Base-by-base conservation (phyloP, 2,113 vertebrate species). In the Anarrhichthys ocellatus region DNA sequence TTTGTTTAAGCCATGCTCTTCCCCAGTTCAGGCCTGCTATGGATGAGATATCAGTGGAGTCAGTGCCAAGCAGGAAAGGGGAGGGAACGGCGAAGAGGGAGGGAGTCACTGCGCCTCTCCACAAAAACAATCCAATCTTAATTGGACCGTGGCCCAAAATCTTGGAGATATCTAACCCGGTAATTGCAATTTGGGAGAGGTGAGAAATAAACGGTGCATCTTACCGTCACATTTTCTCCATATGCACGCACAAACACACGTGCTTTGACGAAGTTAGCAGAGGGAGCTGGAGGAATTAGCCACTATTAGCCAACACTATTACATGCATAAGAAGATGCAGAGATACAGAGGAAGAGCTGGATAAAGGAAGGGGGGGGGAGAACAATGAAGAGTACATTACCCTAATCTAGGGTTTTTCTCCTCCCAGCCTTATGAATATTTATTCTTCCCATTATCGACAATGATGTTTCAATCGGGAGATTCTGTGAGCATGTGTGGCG, bases 371-470 rank as follows among this genome's bases (percentile, higher is more conserved):
- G 24, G 61, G 24, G 61, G 78, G 56, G 77, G 73, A 74, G 78
- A 79, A 87, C 86, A 92, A 93, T 92, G 85, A 85, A 76, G 70
- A 68, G 72, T 80, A 65, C 87, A 92, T 94, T 91, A 88, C 70
- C 78, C 77, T 87, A 93, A 92, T 91, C 87, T 86, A 77, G 84
- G 80, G 73, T 76, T 88, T 90, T 72, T 85, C 76, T 82, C 66
- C 73, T 83, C 77, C 82, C 81, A 73, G 81, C 52, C 88, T 92
- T 88, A 93, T 93, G 92, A 93, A 94, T 94, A 94, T 94, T 89
- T 90, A 93, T 94, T 70, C 85, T 68, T 70, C 88, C 76, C 84
- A 89, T 87, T 93, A 83, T 68, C 38, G 76, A 59, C 68, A 54
- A 89, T 91, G 89, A 92, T 91, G 87, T 93, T 92, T 94, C 89